These are phyloP conservation scores for Willowsia nigromaculata DNA, from an alignment of 2,888 invertebrate genomes.

Conservation along the genomic window DNA sequence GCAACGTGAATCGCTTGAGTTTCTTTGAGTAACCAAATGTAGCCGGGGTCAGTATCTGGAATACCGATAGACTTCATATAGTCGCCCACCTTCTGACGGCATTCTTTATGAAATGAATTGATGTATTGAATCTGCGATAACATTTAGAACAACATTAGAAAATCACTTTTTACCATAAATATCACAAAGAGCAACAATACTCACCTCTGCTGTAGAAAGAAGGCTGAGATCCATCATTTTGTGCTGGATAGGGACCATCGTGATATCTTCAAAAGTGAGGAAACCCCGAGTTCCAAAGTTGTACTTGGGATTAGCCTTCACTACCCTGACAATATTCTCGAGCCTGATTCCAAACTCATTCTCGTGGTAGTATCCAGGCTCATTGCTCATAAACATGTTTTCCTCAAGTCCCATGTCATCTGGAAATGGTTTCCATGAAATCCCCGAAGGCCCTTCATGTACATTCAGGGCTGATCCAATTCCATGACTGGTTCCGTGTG, in stretches of 20 bases:
- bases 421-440: conserved; percentile 87
- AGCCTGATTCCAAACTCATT: conserved; percentile 93
- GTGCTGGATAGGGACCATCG: conserved; percentile 91
- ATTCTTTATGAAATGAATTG: conserved; percentile 89
- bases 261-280: conserved; percentile 91
- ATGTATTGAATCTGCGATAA: conserved; percentile 85
- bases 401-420: conserved; percentile 89
- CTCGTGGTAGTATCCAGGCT: conserved; percentile 95
- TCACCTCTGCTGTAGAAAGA: conserved; percentile 89
- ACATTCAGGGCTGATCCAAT: conserved; percentile 92
- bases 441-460: conserved; percentile 93
- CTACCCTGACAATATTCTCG: conserved; percentile 91
- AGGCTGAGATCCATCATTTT: conserved; percentile 87
- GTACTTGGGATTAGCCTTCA: conserved; percentile 83
- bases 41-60: conserved; percentile 64
- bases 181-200: neutral
- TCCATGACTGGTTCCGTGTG: conserved; percentile 87
- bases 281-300: conserved; percentile 88
- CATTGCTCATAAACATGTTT: conserved; percentile 91
- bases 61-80: conserved; percentile 66
- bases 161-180: no score
- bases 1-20: conserved; percentile 54
- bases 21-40: conserved; percentile 75
- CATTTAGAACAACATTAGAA: neutral
- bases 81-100: conserved; percentile 86